A percentile compares a stretch with the other conserved stretches of the same genome.
phyloP scores from a whole-genome alignment of 2,888 invertebrate species.

The Sarcophaga carnaria region DNA sequence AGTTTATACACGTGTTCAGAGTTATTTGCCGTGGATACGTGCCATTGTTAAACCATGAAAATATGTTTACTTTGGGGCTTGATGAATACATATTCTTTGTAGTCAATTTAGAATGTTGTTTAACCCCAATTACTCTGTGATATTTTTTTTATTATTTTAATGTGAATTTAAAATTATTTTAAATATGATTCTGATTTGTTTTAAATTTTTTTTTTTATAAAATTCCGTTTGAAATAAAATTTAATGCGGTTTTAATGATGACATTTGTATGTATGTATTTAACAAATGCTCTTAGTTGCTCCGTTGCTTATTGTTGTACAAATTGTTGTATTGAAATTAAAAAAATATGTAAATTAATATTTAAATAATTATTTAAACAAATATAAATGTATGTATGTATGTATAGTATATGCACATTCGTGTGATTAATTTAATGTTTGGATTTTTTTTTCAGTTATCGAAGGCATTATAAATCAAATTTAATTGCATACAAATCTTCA shows the following conservation, averaged over 20 bases:
- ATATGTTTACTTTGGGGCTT: neutral
- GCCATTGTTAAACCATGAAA: slow-evolving; percentile 62
- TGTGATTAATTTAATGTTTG: neutral
- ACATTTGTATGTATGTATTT: no score
- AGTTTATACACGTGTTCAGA: slow-evolving; percentile 68
- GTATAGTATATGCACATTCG: no score
- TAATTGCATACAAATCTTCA: no score
- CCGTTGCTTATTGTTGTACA: no score
- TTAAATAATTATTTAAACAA: slow-evolving; percentile 25
- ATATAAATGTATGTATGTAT: neutral
- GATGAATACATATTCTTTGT: neutral
- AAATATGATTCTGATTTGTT: neutral
- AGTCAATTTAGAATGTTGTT: neutral
- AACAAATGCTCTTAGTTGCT: neutral
- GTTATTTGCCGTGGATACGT: slow-evolving; percentile 69
- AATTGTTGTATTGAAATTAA: neutral
- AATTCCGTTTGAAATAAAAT: neutral
- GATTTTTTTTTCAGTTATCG: neutral
- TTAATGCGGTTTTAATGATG: slow-evolving; percentile 22
- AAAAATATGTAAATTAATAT: neutral
- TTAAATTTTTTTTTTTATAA: neutral
- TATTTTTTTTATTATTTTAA: slow-evolving; percentile 31
- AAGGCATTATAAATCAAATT: no score
- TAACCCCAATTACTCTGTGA: slow-evolving; percentile 53
- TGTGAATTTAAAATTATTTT: neutral